A percentile compares a stretch with the other conserved stretches of the same genome.
Evolutionary conservation across 2,113 vertebrate genomes (phyloP).

Genomic region (Lucifuga dentata): DNA sequence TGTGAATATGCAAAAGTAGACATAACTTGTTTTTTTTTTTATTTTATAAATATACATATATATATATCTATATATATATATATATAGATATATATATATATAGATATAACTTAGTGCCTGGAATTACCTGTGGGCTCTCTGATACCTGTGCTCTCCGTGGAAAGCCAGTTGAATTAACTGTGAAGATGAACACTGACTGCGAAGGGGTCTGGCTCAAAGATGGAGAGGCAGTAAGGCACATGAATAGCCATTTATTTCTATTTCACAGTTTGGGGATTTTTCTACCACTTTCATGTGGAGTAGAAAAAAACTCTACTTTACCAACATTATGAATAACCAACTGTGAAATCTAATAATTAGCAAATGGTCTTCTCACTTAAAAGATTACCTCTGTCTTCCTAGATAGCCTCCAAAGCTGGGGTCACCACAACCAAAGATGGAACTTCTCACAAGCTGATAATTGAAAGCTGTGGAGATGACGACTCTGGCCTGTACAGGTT

Average conservation of each 20-base stretch:
- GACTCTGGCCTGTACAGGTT: slow-evolving; percentile 85
- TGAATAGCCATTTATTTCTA: not conserved
- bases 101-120: slow-evolving; percentile 52
- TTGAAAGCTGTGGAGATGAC: slow-evolving; percentile 72
- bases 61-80: too few relatives aligned
- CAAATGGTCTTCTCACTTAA: not conserved
- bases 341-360: too few relatives aligned
- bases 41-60: too few relatives aligned
- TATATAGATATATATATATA: too few relatives aligned
- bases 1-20: not conserved
- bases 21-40: slow-evolving; percentile 35
- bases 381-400: slow-evolving; percentile 10
- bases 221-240: slow-evolving; percentile 80
- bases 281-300: not conserved
- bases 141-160: slow-evolving; percentile 76
- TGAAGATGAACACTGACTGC: slow-evolving; percentile 74
- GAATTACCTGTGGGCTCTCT: slow-evolving; percentile 78
- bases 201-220: slow-evolving; percentile 86
- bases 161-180: slow-evolving; percentile 73
- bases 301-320: too few relatives aligned
- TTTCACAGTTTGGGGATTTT: not conserved
- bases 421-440: slow-evolving; percentile 77
- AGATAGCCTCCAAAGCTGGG: slow-evolving; percentile 79
- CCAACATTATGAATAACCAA: too few relatives aligned
- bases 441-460: slow-evolving; percentile 75